phyloP scores from a whole-genome alignment of 2,113 vertebrate genomes.

The Hypanus sabinus region DNA sequence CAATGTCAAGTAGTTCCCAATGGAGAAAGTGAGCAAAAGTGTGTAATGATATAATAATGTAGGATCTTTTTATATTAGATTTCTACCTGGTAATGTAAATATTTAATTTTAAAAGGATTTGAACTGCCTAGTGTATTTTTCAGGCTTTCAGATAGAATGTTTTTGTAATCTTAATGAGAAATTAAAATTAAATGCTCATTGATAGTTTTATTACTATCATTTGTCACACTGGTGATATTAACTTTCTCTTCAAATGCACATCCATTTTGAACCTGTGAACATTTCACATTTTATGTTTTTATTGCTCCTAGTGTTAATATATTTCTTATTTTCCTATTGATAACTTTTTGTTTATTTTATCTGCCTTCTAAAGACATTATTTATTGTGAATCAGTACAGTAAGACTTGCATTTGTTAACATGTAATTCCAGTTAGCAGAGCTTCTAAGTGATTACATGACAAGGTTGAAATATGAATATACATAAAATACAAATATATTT shows the following conservation, averaged over 20 bases:
- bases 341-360: background rate
- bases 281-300: background rate
- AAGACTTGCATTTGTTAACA: background rate
- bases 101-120: conserved; percentile 33
- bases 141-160: conserved; percentile 6
- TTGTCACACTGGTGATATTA: background rate
- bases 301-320: background rate
- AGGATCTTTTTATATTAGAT: background rate
- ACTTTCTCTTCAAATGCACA: background rate
- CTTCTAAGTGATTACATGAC: background rate
- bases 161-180: conserved; percentile 14
- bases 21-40: background rate
- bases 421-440: background rate
- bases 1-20: background rate
- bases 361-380: background rate
- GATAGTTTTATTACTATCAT: conserved; percentile 5
- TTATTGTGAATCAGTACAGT: background rate
- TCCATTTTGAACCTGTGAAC: background rate
- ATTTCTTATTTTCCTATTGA: background rate
- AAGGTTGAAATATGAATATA: background rate
- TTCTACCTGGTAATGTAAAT: background rate
- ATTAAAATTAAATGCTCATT: conserved; percentile 23
- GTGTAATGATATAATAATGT: background rate
- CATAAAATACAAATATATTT: background rate
- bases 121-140: background rate